Conservation (phyloP, 2,888 invertebrate genomes). For the Epirrhoe alternata region DNA sequence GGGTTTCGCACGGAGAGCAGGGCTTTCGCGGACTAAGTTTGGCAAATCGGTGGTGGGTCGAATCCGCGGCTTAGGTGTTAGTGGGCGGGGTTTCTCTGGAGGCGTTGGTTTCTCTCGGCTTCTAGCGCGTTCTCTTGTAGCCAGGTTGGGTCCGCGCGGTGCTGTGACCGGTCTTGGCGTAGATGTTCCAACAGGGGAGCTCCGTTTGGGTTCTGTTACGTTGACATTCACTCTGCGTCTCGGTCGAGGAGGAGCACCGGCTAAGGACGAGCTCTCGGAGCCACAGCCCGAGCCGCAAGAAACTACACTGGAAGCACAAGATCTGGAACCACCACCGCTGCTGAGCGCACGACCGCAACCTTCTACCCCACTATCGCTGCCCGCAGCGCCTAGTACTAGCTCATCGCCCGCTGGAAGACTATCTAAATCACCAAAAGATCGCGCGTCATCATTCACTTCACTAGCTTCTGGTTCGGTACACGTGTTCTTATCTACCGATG, state of each 20-base stretch:
- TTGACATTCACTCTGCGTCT: slow-evolving; percentile 86
- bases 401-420: slow-evolving; percentile 78
- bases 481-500: slow-evolving; percentile 55
- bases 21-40: slow-evolving; percentile 79
- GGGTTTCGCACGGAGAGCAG: slow-evolving; percentile 75
- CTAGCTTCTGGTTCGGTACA: slow-evolving; percentile 64
- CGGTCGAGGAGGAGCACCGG: slow-evolving; percentile 79
- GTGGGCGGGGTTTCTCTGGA: slow-evolving; percentile 76
- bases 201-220: slow-evolving; percentile 81
- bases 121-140: slow-evolving; percentile 85
- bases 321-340: slow-evolving; percentile 88
- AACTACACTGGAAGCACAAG: slow-evolving; percentile 91
- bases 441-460: slow-evolving; percentile 74
- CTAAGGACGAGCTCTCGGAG: slow-evolving; percentile 91
- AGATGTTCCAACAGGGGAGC: slow-evolving; percentile 81
- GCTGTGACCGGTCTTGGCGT: slow-evolving; percentile 81
- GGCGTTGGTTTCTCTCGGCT: slow-evolving; percentile 85
- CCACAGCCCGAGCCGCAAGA: slow-evolving; percentile 92
- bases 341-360: slow-evolving; percentile 89
- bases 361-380: slow-evolving; percentile 93
- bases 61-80: slow-evolving; percentile 78
- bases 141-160: slow-evolving; percentile 79
- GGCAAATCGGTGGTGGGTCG: slow-evolving; percentile 83
- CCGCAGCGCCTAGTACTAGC: slow-evolving; percentile 83
- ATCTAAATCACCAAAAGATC: slow-evolving; percentile 74